Evolutionary conservation across 1,140 invertebrate species (phyloP).

Genomic region (Epicauta chinensis): DNA sequence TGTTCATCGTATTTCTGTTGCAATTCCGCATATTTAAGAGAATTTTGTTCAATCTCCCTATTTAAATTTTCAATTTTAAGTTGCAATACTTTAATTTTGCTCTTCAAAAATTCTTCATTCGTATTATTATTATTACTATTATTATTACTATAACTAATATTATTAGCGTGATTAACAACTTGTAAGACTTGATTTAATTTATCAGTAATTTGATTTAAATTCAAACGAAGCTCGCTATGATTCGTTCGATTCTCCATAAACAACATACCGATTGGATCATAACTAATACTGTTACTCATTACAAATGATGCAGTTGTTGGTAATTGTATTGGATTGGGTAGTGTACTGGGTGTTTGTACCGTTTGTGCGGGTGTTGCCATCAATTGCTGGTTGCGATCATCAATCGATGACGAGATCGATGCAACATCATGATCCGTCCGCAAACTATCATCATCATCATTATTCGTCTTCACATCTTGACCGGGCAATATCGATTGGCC

Average conservation of each 20-base stretch:
- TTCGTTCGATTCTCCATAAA: slow-evolving; percentile 30
- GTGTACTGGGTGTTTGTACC: too few relatives aligned
- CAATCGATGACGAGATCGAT: neutral
- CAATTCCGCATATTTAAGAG: slow-evolving; percentile 11
- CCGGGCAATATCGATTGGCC: slow-evolving; percentile 29
- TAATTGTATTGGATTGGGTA: too few relatives aligned
- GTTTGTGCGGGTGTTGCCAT: neutral
- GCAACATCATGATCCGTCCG: neutral
- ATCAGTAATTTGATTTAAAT: slow-evolving; percentile 25
- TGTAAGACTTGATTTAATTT: slow-evolving; percentile 30
- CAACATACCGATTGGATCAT: slow-evolving; percentile 22
- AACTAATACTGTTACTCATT: neutral
- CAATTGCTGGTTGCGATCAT: neutral
- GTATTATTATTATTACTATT: slow-evolving; percentile 4
- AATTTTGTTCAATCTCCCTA: slow-evolving; percentile 9
- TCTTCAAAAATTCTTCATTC: slow-evolving; percentile 16
- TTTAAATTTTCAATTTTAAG: slow-evolving; percentile 20
- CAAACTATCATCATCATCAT: neutral
- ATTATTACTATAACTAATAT: neutral
- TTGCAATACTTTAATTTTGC: slow-evolving; percentile 22
- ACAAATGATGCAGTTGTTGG: too few relatives aligned
- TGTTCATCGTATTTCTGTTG: slow-evolving; percentile 6
- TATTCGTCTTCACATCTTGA: slow-evolving; percentile 1
- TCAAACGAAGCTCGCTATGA: slow-evolving; percentile 33
- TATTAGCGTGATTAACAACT: neutral